These are phyloP conservation scores for Pseudomyrmex flavicornis DNA, from an alignment of 1,140 invertebrate genomes.

Conservation along the genomic window DNA sequence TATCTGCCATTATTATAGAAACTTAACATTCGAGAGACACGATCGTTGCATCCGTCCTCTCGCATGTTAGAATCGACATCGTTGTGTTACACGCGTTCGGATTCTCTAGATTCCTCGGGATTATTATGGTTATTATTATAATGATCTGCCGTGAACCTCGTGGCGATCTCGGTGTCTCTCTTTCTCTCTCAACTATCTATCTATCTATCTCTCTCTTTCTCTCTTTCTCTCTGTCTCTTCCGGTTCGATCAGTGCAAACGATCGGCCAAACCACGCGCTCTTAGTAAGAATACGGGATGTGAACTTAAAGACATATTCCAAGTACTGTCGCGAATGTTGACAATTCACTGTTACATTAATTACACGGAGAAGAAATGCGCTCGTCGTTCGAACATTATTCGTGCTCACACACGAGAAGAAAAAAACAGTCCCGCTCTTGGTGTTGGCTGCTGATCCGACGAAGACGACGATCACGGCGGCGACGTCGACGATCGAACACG, in stretches of 20 bases:
- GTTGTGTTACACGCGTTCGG: background rate
- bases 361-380: conserved; percentile 60
- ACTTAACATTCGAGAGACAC: conserved; percentile 71
- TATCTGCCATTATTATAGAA: conserved; percentile 81
- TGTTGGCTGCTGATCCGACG: too few relatives aligned
- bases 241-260: conserved; percentile 10
- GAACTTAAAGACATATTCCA: conserved; percentile 70
- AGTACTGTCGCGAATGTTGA: conserved; percentile 70
- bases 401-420: conserved; percentile 21
- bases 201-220: background rate
- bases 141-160: background rate
- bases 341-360: conserved; percentile 80
- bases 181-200: background rate
- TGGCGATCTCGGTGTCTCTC: background rate
- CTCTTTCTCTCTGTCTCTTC: background rate
- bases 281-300: background rate
- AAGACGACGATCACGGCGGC: background rate
- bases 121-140: too few relatives aligned
- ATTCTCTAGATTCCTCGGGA: background rate
- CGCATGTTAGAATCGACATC: conserved; percentile 75
- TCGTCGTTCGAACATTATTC: conserved; percentile 58
- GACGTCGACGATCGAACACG: background rate
- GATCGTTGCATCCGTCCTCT: conserved; percentile 67
- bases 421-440: conserved; percentile 20
- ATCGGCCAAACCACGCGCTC: background rate